Conservation (phyloP, 2,113 vertebrate genomes). For the Eleginops maclovinus region DNA sequence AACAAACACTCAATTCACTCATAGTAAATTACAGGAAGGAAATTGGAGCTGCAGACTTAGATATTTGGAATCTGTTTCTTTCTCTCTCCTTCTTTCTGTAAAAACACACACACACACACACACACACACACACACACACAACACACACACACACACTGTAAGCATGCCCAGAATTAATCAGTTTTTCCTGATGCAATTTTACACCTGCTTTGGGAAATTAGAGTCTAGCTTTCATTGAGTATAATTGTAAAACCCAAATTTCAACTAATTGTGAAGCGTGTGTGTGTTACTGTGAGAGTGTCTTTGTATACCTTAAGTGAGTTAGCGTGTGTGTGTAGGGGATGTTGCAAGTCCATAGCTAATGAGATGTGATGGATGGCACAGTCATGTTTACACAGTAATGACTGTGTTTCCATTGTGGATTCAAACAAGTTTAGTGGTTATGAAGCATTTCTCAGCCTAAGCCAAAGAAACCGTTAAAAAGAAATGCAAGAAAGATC, state of each 20-base stretch:
- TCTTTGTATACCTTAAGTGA: not conserved
- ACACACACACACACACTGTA: not conserved
- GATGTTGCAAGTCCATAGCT: slow-evolving; percentile 33
- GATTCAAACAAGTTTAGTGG: slow-evolving; percentile 56
- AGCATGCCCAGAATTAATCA: slow-evolving; percentile 29
- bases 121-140: not conserved
- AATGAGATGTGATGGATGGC: slow-evolving; percentile 52
- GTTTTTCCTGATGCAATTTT: slow-evolving; percentile 47
- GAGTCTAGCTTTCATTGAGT: slow-evolving; percentile 45
- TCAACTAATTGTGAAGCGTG: slow-evolving; percentile 39
- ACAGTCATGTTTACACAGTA: slow-evolving; percentile 55
- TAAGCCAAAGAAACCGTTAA: slow-evolving; percentile 13
- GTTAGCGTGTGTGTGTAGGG: not conserved
- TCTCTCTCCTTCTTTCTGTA: slow-evolving; percentile 11
- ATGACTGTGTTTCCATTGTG: slow-evolving; percentile 53
- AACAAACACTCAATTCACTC: slow-evolving; percentile 82
- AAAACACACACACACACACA: not conserved
- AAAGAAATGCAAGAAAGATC: not conserved
- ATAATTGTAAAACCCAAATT: slow-evolving; percentile 55
- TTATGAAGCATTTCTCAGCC: slow-evolving; percentile 39
- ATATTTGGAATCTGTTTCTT: slow-evolving; percentile 52
- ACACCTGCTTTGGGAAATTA: slow-evolving; percentile 40
- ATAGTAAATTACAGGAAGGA: slow-evolving; percentile 81
- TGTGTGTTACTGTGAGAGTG: slow-evolving; percentile 10
- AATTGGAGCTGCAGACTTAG: slow-evolving; percentile 67